Percentiles rank a stretch among this genome's conserved stretches.
Conservation (phyloP, 1,140 invertebrate genomes). For the Eciton burchellii region DNA sequence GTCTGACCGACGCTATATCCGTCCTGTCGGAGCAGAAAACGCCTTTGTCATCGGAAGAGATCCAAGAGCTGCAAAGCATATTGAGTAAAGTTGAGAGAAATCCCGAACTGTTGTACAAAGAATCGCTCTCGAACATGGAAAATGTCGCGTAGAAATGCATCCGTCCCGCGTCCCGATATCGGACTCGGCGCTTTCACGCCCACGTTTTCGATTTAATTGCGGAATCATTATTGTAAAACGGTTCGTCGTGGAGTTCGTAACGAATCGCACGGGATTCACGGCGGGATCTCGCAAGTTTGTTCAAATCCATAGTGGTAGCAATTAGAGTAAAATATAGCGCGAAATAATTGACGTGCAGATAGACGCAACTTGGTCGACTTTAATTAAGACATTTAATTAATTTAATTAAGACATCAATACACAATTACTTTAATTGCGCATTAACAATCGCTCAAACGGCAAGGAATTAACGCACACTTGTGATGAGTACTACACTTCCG, state of each 20-base stretch:
- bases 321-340: constrained; percentile 26
- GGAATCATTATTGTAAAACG: constrained; percentile 29
- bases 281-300: constrained; percentile 26
- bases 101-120: constrained; percentile 37
- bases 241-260: constrained; percentile 11
- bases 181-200: neutral
- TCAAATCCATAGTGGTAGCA: constrained; percentile 30
- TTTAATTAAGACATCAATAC: neutral
- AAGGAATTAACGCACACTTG: too few relatives aligned
- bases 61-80: constrained; percentile 66
- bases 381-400: constrained; percentile 21
- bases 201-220: constrained; percentile 15
- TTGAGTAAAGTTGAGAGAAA: constrained; percentile 63
- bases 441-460: too few relatives aligned
- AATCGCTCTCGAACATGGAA: neutral
- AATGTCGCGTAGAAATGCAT: constrained; percentile 1
- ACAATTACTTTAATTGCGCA: too few relatives aligned
- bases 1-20: constrained; percentile 66
- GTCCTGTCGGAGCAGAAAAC: constrained; percentile 66
- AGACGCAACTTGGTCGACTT: constrained; percentile 35
- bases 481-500: too few relatives aligned
- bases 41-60: constrained; percentile 57
- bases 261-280: neutral
- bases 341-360: constrained; percentile 33
- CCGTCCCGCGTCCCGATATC: neutral